Base-by-base conservation (phyloP, 2,797 vertebrate species). In the Xiphophorus birchmanni region DNA sequence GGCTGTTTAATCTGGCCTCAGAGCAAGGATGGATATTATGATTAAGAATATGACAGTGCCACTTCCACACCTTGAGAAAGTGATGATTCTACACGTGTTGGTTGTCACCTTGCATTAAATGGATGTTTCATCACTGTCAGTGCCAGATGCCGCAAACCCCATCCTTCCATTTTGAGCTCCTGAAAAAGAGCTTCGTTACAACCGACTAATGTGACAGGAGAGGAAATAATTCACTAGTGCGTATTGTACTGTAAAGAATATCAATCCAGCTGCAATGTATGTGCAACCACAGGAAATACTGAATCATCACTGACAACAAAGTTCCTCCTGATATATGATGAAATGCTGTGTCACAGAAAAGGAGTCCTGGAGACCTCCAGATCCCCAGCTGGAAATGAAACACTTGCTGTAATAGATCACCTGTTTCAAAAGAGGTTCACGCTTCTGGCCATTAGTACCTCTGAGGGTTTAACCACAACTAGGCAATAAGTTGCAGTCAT, bases 41-140 rank as follows among this genome's bases (percentile, higher is more conserved):
- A 95, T 94, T 92, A 93, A 92, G 92, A 93, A 92, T 91, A 87
- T 93, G 94, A 95, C 92, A 93, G 92, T 77, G 80, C 80, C 87
- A 89, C 89, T 93, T 93, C 86, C 91, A 91, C 92, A 94, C 92
- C 92, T 95, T 94, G 88, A 93, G 89, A 89, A 93, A 93, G 90
- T 89, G 90, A 93, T 93, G 89, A 91, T 94, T 89, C 78, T 91
- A 95, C 93, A 94, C 84, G 86, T 92, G 92, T 91, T 86, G 89
- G 85, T 91, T 95, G 93, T 95, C 92, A 76, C 78, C 88, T 94
- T 82, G 85, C 29, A 86, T 95, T 95, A 95, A 94, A 86, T 65
- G 86, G 84, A 83, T 83, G 86, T 94, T 95, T 94, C 89, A 94
- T 95, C 93, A 93, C 84, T 91, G 92, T 94, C 93, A 91, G 81